Base-by-base conservation (phyloP, 1,140 invertebrate species). In the Asbolus verrucosus region DNA sequence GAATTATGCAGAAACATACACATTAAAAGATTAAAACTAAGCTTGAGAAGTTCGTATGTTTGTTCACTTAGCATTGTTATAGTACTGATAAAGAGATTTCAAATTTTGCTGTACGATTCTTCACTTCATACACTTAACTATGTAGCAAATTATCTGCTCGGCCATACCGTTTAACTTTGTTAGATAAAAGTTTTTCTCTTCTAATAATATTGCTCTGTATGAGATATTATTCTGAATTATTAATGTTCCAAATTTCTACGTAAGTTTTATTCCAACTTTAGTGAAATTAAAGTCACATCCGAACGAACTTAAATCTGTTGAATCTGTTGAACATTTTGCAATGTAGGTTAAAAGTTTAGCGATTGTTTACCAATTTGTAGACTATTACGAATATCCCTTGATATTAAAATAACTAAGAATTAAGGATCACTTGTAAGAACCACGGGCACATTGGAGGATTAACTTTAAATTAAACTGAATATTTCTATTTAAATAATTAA, bases 281-380 rank as follows among this genome's bases (percentile, higher is more conserved):
- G 39, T 2, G 39, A 15, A 43, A 43, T 43, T 43, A 43, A 43
- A 43, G 39, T 43, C 39, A 14, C 39, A 43, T 43, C 39, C 39
- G 16, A 43, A 43, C 39, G 16, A 43, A 43, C 39, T 43, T 43
- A 14, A 3, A 3, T 43, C 15, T 43, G 39, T 9, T 43, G 13
- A 43, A 43, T 43, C 39, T 43, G 39, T 43, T 43, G 13, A 43
- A 18, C 39, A 43, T 14, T 43, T 43, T 16, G 39, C 2, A 9
- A 16, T 6, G 39, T 43, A 18, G 16, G 39, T 15, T 43, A 14
- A 43, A 16, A 43, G 13, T 43, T 43, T 3, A 2, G 39, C 3
- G 3, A 16, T 3, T 15, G 11, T 43, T 43, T 43, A 18, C 39
- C 14, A 43, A 11, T 43, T 43, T 11, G 39, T n/a, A n/a, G n/a